These are phyloP conservation scores for Iguana delicatissima DNA, from an alignment of 2,797 vertebrate species.

Conservation along the genomic window DNA sequence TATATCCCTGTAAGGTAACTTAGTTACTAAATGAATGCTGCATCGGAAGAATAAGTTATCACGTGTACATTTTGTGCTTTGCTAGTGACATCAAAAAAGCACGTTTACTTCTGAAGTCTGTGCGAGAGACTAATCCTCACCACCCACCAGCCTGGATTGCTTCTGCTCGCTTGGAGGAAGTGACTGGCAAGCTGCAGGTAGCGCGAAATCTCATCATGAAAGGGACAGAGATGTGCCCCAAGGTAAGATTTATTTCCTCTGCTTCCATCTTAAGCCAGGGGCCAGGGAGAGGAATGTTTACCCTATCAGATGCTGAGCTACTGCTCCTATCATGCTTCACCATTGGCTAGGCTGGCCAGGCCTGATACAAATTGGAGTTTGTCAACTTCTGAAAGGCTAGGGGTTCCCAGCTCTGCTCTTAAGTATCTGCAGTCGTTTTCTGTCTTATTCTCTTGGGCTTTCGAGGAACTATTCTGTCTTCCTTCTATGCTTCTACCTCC, in stretches of 20 bases:
- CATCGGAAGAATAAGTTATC: background rate
- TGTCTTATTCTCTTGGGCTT: background rate
- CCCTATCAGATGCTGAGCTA: background rate
- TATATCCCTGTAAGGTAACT: background rate
- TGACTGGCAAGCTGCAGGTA: constrained; percentile 96
- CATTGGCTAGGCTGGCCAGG: background rate
- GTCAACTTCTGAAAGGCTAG: background rate
- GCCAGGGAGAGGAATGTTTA: background rate
- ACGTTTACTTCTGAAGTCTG: constrained; percentile 94
- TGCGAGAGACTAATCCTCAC: constrained; percentile 97
- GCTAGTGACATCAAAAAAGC: constrained; percentile 98
- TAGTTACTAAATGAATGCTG: background rate
- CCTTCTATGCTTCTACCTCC: background rate
- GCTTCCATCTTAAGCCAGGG: background rate
- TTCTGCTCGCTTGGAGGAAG: constrained; percentile 95
- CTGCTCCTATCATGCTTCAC: background rate
- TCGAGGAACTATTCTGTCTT: background rate
- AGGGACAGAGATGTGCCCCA: constrained; percentile 98
- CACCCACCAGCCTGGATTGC: constrained; percentile 99
- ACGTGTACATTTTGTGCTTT: constrained; percentile 11
- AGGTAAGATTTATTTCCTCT: constrained; percentile 81
- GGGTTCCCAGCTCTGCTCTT: background rate
- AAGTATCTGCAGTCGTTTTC: background rate
- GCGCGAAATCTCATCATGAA: constrained; percentile 99
- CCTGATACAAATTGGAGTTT: background rate